Evolutionary conservation across 1,140 invertebrate species (phyloP), one percentile per base, ranked within the genome.

Genomic region (Drosophila tsacasi): DNA sequence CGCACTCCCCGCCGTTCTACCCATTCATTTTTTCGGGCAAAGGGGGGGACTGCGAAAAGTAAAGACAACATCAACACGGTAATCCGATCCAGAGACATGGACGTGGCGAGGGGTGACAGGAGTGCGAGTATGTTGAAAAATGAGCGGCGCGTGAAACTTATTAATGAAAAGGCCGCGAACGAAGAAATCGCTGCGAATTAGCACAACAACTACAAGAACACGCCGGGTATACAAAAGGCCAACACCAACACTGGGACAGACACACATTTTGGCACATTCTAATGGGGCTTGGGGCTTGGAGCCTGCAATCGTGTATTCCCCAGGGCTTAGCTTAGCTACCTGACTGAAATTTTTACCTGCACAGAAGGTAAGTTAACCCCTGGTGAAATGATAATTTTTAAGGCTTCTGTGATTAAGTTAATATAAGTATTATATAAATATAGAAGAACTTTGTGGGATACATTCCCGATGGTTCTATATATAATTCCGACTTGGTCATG

Each of bases 131-230:
- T 66, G 74, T 73, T 85, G 85, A 90, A 91, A 90, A 91, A 82
- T 90, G 86, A 90, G 82, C 86, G 81, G 71, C 85, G 85, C 85
- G 85, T 90, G 85, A 90, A 90, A 90, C 82, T 90, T 91, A 90
- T 91, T 90, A 91, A 90, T 91, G 79, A 85, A 85, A 90, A 90
- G 86, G 79, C 79, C 86, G 79, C 86, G 35, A 76, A 85, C 40
- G 37, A 87, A 78, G 57, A 90, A 79, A 89, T 89, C 61, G 61
- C 83, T 63, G 60, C 65, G 79, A 83, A 84, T 83, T 84, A 82
- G 62, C 73, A 50, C 77, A 81, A 81, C 72, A 83, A 76, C 81
- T 65, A 65, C 27, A 67, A 76, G 40, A 68, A 46, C 35, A 71
- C 50, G 30, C 47, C 69, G 37, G 40, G 60, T 62, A 27, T 49